These are phyloP conservation scores for Tenualosa thibaudeaui DNA, from an alignment of 2,797 vertebrate genomes.

Conservation along the genomic window DNA sequence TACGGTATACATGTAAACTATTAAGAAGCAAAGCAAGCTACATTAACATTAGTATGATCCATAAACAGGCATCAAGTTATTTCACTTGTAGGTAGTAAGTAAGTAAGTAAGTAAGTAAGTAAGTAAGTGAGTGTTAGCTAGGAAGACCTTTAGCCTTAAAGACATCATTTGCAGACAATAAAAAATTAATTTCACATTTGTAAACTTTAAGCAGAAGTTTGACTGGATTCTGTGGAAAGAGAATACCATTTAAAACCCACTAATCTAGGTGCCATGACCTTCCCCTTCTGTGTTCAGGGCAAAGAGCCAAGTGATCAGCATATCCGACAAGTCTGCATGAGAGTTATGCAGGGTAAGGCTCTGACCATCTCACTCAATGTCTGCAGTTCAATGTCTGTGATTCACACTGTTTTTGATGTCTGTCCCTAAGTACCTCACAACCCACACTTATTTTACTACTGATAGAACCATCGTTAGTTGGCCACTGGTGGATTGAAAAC, in stretches of 20 bases:
- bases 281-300: constrained; percentile 73
- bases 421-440: constrained; percentile 12
- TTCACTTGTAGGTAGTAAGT: too few species aligned
- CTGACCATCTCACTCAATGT: neutral
- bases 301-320: constrained; percentile 93
- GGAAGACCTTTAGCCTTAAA: neutral
- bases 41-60: neutral
- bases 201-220: neutral
- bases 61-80: too few species aligned
- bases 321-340: constrained; percentile 97
- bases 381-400: neutral
- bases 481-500: neutral
- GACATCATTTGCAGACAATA: neutral
- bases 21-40: neutral
- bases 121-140: neutral
- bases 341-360: constrained; percentile 95
- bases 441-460: neutral
- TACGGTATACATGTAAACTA: neutral
- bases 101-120: neutral
- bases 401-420: neutral
- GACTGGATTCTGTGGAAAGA: neutral
- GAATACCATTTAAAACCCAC: neutral
- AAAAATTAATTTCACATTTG: neutral
- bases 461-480: neutral
- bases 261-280: neutral